Conservation (phyloP, 2,113 vertebrate genomes). For the Pipa parva region DNA sequence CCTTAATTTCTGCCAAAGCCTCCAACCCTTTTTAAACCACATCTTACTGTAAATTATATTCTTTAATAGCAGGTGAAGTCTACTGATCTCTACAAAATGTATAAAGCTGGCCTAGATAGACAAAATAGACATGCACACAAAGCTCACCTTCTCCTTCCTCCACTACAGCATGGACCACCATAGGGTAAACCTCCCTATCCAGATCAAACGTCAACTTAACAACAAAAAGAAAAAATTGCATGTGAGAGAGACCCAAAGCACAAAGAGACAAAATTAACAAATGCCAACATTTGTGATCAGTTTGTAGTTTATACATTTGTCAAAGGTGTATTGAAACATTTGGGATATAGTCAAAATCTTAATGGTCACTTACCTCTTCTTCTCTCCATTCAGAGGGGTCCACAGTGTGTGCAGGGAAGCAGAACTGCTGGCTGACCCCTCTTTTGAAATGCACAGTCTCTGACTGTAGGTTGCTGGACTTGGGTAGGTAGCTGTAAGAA, state of each 20-base stretch:
- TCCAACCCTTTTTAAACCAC: too few relatives aligned
- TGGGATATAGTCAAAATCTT: not conserved
- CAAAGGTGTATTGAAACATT: not conserved
- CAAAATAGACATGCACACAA: not conserved
- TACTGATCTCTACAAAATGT: too few relatives aligned
- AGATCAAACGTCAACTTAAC: constrained; percentile 85
- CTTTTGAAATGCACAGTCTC: constrained; percentile 91
- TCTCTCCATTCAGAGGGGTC: constrained; percentile 92
- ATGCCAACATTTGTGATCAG: not conserved
- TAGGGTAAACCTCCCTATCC: constrained; percentile 90
- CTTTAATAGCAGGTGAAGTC: too few relatives aligned
- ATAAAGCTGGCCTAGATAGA: too few relatives aligned
- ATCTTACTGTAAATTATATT: too few relatives aligned
- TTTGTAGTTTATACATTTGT: not conserved
- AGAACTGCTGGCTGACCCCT: constrained; percentile 95
- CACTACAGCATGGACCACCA: constrained; percentile 92
- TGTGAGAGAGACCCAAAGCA: not conserved
- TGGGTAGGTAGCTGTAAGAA: constrained; percentile 78
- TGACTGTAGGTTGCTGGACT: constrained; percentile 85
- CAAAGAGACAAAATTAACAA: not conserved
- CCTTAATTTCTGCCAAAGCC: too few relatives aligned
- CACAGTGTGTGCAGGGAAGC: constrained; percentile 87
- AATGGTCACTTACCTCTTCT: constrained; percentile 77
- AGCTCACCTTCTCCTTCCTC: constrained; percentile 84
- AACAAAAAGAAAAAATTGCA: constrained; percentile 32